Evolutionary conservation across 2,888 invertebrate species (phyloP).

Genomic region (Teleogryllus oceanicus): DNA sequence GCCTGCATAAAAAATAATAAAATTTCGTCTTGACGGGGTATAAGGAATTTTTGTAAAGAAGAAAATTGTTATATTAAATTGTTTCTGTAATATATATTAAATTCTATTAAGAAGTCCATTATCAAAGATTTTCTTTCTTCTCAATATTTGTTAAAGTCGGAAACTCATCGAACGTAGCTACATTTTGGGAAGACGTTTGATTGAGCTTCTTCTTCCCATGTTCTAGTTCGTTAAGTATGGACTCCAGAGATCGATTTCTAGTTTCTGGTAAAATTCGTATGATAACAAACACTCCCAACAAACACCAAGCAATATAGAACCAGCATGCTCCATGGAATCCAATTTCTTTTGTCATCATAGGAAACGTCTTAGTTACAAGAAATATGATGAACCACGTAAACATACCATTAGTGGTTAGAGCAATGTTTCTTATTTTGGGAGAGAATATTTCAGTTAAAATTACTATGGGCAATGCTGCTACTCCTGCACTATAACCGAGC

Average conservation of each 20-base stretch:
- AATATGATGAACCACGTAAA: conserved; percentile 9
- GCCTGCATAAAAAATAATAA: too few relatives aligned
- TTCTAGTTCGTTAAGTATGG: background rate
- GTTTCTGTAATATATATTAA: too few relatives aligned
- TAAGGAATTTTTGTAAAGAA: too few relatives aligned
- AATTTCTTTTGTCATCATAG: background rate
- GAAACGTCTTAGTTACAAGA: background rate
- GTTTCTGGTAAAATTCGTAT: background rate
- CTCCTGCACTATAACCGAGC: background rate
- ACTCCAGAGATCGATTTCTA: background rate
- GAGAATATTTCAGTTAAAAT: background rate
- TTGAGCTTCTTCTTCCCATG: background rate
- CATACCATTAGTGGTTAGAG: background rate
- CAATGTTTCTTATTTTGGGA: background rate
- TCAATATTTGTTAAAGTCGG: too few relatives aligned
- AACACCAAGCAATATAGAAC: background rate
- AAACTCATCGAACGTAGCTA: too few relatives aligned
- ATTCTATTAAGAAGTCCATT: too few relatives aligned
- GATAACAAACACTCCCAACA: background rate
- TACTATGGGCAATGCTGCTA: background rate
- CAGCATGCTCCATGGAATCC: background rate
- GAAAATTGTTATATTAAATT: too few relatives aligned
- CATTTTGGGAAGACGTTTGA: too few relatives aligned
- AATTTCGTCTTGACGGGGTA: too few relatives aligned
- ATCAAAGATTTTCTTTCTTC: too few relatives aligned